These are phyloP conservation scores for Aradophagus sp. DNA, from an alignment of 1,140 invertebrate species.

Conservation along the genomic window DNA sequence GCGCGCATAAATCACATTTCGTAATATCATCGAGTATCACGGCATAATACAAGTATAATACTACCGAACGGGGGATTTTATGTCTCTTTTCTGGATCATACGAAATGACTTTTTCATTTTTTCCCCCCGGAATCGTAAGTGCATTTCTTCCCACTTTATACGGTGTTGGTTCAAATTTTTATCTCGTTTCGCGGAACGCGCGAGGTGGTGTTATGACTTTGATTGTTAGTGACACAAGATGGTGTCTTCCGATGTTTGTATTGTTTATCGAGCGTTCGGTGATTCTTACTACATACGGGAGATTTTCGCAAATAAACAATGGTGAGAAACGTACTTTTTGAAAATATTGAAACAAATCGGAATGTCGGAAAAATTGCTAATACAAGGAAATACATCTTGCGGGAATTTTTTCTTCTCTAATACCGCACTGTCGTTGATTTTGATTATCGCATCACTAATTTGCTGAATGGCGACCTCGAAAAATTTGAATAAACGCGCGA, in stretches of 20 bases:
- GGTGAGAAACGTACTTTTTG: too few species aligned
- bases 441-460: background rate
- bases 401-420: too few species aligned
- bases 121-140: slow-evolving; percentile 25
- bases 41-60: slow-evolving; percentile 47
- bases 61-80: slow-evolving; percentile 15
- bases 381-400: too few species aligned
- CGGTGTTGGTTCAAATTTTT: slow-evolving; percentile 39
- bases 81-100: slow-evolving; percentile 56
- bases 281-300: too few species aligned
- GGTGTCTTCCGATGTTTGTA: background rate
- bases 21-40: slow-evolving; percentile 68
- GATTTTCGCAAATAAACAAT: too few species aligned
- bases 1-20: slow-evolving; percentile 70
- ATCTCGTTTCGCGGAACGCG: slow-evolving; percentile 19
- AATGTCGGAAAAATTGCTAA: too few species aligned
- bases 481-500: too few species aligned
- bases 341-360: too few species aligned
- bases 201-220: too few species aligned
- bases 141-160: slow-evolving; percentile 25
- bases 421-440: background rate
- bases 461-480: background rate
- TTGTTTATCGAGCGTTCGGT: background rate
- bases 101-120: slow-evolving; percentile 60
- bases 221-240: too few species aligned